Evolutionary conservation across 1,140 invertebrate genomes (phyloP).

Genomic region (Phymorhynchus buccinoides): DNA sequence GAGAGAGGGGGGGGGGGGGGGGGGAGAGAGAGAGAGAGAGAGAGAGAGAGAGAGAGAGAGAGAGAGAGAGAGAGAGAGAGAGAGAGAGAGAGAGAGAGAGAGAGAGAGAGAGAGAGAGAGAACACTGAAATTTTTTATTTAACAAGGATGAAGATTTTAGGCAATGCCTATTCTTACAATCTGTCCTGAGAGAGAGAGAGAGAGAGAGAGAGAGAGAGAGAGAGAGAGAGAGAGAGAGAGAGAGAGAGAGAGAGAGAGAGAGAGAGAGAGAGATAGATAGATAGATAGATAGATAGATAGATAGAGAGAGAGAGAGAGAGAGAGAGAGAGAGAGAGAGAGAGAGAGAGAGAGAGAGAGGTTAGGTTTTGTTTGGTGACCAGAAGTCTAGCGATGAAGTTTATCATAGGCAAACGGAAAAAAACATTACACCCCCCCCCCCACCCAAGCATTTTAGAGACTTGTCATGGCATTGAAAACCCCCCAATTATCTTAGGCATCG

Average conservation of each 20-base stretch:
- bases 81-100: neutral
- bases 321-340: neutral
- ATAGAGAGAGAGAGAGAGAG: constrained; percentile 17
- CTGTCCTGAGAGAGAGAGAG: too few relatives aligned
- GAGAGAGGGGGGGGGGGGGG: neutral
- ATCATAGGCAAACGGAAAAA: neutral
- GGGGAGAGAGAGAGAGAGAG: neutral
- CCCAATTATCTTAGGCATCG: neutral
- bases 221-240: neutral
- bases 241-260: constrained; percentile 2
- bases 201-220: neutral
- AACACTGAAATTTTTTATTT: too few relatives aligned
- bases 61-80: neutral
- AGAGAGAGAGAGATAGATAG: too few relatives aligned
- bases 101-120: neutral
- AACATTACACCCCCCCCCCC: too few relatives aligned
- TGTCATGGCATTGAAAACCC: too few relatives aligned
- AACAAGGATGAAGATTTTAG: too few relatives aligned
- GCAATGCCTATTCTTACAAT: too few relatives aligned
- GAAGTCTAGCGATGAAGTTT: neutral
- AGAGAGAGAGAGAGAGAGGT: neutral
- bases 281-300: too few relatives aligned
- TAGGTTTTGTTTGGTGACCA: neutral
- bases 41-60: neutral
- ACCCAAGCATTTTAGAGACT: too few relatives aligned